Base-by-base conservation (phyloP, 2,113 vertebrate species). In the Acrocephalus kingi region DNA sequence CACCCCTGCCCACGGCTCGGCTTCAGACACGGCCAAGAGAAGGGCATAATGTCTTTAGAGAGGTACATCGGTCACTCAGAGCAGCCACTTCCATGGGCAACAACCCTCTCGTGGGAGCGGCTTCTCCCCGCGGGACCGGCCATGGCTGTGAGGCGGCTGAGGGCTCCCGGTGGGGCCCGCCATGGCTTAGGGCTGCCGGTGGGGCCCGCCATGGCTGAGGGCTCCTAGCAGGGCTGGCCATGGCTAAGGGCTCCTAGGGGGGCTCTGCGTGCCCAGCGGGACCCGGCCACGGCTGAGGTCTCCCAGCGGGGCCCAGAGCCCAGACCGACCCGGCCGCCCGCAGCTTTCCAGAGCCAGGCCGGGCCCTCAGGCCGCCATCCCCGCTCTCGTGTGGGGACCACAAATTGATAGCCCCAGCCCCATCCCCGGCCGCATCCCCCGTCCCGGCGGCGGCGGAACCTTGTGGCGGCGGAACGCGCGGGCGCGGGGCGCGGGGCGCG, bases 81-180 rank as follows among this genome's bases (percentile, higher is more conserved):
- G 62, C 4, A 0, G 7, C 51, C 23, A 28, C 23, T 4, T 67
- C 45, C 22, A 1, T 0, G 27, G 49, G 35, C 22, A 14, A 5
- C 2, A 5, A 5, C 20, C 9, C 0, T 0, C 19, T 6, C 0
- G 0, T 20, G 43, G 37, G 51, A 58, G 16, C 19, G 9, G 69
- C 45, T 43, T 61, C 30, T 41, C 11, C 59, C n/a, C 1, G 5
- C 14, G 14, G 43, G n/a, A 0, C 37, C 15, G 2, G 13, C 46
- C 49, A 2, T 2, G 13, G 49, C 54, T 11, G 20, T 16, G 24
- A 15, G 14, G n/a, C 24, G 13, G 11, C 58, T 22, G 22, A 15
- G 66, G 59, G 54, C 16, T 71, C 48, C 48, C 27, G 5, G 20
- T 4, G 18, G 13, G n/a, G 3, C n/a, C 15, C 5, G 22, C 69